These are phyloP conservation scores for Meles meles DNA, from an alignment of 2,113 vertebrate genomes.

Conservation along the genomic window DNA sequence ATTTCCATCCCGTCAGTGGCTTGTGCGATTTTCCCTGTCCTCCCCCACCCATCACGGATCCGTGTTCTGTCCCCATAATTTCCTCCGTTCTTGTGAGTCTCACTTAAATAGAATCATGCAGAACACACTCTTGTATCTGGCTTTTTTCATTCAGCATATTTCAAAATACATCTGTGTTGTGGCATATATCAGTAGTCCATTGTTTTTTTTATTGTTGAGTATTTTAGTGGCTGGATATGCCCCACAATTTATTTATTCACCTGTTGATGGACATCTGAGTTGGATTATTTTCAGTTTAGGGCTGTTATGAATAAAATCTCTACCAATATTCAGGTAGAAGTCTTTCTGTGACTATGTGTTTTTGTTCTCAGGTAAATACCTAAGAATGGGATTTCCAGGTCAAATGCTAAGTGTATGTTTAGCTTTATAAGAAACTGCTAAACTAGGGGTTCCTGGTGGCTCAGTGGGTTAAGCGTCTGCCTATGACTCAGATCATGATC, in stretches of 20 bases:
- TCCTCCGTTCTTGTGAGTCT: neutral
- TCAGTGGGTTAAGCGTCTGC: neutral
- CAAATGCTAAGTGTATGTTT: neutral
- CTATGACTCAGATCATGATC: neutral
- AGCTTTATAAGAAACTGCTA: neutral
- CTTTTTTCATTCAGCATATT: neutral
- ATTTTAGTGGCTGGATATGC: neutral
- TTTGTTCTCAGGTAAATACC: neutral
- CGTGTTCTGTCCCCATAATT: neutral
- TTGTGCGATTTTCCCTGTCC: neutral
- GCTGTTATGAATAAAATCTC: neutral
- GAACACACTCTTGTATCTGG: too few relatives aligned
- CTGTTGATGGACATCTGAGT: neutral
- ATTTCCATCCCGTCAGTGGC: neutral
- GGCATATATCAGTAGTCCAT: neutral
- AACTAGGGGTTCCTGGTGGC: neutral
- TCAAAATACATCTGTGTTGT: neutral
- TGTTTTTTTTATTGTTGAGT: neutral
- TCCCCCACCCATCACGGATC: neutral
- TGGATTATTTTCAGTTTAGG: neutral
- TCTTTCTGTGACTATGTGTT: neutral
- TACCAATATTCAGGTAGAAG: neutral
- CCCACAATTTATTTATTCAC: neutral
- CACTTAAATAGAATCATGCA: neutral
- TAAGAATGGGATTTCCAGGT: neutral